Conservation (phyloP, 2,113 vertebrate genomes). For the Pongo abelii region DNA sequence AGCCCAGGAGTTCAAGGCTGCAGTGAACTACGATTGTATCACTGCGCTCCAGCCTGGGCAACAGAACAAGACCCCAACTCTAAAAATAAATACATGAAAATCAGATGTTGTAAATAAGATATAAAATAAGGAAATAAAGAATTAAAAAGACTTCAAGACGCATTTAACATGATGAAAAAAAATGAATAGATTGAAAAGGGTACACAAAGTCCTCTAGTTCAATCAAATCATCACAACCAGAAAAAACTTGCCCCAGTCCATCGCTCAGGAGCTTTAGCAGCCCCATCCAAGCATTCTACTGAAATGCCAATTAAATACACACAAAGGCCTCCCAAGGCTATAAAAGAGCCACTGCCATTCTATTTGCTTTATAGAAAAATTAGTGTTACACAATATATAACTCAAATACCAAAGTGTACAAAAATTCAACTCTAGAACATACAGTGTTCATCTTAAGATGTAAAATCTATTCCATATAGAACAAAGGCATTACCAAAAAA, state of each 20-base stretch:
- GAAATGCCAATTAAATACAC: not conserved
- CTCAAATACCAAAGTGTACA: not conserved
- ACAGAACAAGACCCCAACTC: not conserved
- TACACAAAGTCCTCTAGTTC: not conserved
- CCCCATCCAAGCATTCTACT: not conserved
- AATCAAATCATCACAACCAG: not conserved
- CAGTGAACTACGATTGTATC: not conserved
- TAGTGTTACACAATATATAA: not conserved
- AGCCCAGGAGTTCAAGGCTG: not conserved
- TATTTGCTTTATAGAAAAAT: not conserved
- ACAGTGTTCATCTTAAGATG: not conserved
- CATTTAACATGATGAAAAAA: not conserved
- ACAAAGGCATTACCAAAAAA: not conserved
- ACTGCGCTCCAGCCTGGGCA: not conserved
- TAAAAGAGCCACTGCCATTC: not conserved
- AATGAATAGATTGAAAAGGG: not conserved
- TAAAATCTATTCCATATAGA: not conserved
- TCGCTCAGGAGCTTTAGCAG: not conserved
- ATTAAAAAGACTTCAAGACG: constrained; percentile 8
- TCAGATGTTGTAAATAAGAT: not conserved
- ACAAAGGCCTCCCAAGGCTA: not conserved
- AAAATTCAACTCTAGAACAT: not conserved
- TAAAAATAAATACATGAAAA: not conserved
- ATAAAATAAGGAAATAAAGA: constrained; percentile 35
- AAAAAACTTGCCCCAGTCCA: not conserved